phyloP scores from a whole-genome alignment of 2,888 invertebrate genomes.

The Himalopsyche tibetana region DNA sequence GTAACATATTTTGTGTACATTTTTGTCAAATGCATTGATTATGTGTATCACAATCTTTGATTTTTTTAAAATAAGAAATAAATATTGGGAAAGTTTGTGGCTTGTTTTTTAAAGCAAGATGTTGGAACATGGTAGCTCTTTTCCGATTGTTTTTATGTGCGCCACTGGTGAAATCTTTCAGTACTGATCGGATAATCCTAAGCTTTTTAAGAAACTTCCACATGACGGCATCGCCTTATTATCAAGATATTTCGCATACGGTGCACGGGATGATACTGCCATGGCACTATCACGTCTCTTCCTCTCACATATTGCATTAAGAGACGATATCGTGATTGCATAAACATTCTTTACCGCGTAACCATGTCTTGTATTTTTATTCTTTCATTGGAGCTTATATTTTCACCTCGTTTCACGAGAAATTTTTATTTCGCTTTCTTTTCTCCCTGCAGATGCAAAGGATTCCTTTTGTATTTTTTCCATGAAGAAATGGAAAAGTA shows the following conservation, averaged over 20 bases:
- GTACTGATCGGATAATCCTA: constrained; percentile 33
- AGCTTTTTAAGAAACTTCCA: constrained; percentile 35
- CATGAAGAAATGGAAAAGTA: not conserved
- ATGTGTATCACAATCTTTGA: no score
- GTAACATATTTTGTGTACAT: no score
- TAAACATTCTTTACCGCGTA: constrained; percentile 35
- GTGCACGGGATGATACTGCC: constrained; percentile 1
- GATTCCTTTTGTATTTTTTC: constrained; percentile 6
- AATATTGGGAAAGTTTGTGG: no score
- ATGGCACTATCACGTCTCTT: not conserved
- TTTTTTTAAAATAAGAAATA: no score
- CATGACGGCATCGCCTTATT: constrained; percentile 29
- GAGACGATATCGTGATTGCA: constrained; percentile 14
- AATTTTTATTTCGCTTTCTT: constrained; percentile 4
- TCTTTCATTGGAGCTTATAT: constrained; percentile 8
- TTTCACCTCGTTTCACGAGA: constrained; percentile 11
- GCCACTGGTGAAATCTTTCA: not conserved
- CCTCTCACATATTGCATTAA: constrained; percentile 24
- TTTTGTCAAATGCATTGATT: no score
- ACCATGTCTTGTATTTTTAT: constrained; percentile 36
- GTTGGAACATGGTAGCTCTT: not conserved
- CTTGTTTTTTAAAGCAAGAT: no score
- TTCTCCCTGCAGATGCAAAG: not conserved
- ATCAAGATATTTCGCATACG: constrained; percentile 32
- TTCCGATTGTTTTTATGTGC: not conserved